Evolutionary conservation across 2,113 vertebrate genomes (phyloP).

Genomic region (Xenopus borealis): DNA sequence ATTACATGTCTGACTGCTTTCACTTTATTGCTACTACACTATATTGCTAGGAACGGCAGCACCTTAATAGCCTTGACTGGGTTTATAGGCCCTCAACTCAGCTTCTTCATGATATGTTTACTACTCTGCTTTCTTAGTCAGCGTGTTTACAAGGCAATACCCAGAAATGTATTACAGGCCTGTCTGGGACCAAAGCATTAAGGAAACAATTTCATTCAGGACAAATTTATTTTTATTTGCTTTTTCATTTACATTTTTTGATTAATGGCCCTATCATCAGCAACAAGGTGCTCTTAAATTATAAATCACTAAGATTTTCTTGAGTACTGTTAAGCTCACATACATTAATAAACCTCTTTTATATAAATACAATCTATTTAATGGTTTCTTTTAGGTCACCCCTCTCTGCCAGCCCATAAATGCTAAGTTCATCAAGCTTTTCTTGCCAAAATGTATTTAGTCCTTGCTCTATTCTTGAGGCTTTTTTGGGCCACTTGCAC

Average conservation of each 20-base stretch:
- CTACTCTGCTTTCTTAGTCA: neutral
- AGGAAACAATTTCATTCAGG: neutral
- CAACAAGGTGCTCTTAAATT: neutral
- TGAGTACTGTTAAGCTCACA: no score
- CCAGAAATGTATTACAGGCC: neutral
- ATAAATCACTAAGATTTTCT: neutral
- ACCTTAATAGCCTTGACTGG: neutral
- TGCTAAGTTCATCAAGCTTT: no score
- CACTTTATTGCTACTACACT: neutral
- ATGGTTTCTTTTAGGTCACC: no score
- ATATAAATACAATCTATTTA: neutral
- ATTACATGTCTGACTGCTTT: slow-evolving; percentile 21
- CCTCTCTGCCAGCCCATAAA: no score
- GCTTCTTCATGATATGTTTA: slow-evolving; percentile 10
- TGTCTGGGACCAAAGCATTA: neutral
- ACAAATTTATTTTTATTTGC: slow-evolving; percentile 9
- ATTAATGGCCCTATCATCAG: neutral
- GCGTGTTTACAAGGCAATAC: slow-evolving; percentile 5
- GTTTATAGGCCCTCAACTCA: slow-evolving; percentile 7
- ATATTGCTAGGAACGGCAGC: neutral
- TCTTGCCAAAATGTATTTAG: no score
- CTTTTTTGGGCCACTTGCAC: neutral
- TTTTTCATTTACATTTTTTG: slow-evolving; percentile 7
- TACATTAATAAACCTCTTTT: neutral
- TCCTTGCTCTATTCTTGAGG: no score